phyloP scores from a whole-genome alignment of 2,113 vertebrate genomes.

The Pyrgilauda ruficollis region DNA sequence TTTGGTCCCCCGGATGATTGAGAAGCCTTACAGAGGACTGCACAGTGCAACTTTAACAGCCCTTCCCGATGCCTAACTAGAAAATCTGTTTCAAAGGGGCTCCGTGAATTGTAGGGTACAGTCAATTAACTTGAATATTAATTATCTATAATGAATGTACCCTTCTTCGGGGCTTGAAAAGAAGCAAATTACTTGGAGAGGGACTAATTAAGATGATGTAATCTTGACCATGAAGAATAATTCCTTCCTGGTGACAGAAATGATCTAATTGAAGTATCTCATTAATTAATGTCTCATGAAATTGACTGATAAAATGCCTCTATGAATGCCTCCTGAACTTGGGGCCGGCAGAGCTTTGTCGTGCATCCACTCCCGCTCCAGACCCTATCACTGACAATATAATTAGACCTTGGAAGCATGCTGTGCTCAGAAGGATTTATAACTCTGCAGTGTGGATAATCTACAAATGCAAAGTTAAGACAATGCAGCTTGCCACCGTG shows the following conservation, averaged over 20 bases:
- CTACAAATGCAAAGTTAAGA: conserved; percentile 53
- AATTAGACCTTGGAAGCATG: conserved; percentile 52
- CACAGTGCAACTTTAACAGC: conserved; percentile 44
- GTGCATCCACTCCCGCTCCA: conserved; percentile 32
- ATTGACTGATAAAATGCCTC: conserved; percentile 73
- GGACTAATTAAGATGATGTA: conserved; percentile 81
- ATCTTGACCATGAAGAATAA: conserved; percentile 77
- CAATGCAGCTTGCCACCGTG: background rate
- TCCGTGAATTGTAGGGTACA: conserved; percentile 66
- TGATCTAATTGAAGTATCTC: conserved; percentile 79
- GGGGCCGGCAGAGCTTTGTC: conserved; percentile 36
- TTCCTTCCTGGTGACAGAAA: conserved; percentile 73
- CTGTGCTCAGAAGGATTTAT: conserved; percentile 63
- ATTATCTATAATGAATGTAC: conserved; percentile 79
- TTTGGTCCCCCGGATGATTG: background rate
- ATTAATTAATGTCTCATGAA: conserved; percentile 78
- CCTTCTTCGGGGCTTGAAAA: conserved; percentile 71
- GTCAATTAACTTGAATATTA: conserved; percentile 79
- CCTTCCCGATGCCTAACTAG: conserved; percentile 2
- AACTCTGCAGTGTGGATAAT: conserved; percentile 48
- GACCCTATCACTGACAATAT: conserved; percentile 55
- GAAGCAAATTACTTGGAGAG: conserved; percentile 75
- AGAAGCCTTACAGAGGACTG: background rate
- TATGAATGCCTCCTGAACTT: conserved; percentile 66
- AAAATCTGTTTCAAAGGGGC: conserved; percentile 61